phyloP scores from a whole-genome alignment of 2,113 vertebrate species.

The Ranitomeya imitator region DNA sequence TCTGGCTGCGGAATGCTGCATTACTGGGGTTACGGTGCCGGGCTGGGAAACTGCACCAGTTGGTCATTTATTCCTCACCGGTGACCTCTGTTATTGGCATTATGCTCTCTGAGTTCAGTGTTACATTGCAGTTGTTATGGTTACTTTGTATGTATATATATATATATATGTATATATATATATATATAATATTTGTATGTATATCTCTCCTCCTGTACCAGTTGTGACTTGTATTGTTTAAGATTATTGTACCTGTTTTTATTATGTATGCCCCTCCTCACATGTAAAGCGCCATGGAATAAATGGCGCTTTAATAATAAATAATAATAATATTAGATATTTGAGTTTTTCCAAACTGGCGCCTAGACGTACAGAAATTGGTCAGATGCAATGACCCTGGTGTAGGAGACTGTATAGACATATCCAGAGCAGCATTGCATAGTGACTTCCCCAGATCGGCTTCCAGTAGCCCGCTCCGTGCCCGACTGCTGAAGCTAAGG shows the following conservation, averaged over 20 bases:
- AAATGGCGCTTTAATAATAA: no score
- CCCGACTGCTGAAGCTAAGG: constrained; percentile 6
- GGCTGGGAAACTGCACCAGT: background rate
- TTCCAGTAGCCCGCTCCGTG: background rate
- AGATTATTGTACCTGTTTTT: no score
- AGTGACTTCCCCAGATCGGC: background rate
- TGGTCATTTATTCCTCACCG: background rate
- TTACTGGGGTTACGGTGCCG: background rate
- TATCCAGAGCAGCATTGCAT: background rate
- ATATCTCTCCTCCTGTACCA: no score
- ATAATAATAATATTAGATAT: no score
- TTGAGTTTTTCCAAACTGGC: no score
- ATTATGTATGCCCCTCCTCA: no score
- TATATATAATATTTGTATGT: no score
- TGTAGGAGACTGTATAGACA: background rate
- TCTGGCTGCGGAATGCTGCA: constrained; percentile 16
- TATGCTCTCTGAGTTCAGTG: background rate
- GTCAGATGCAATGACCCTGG: background rate
- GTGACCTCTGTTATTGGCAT: background rate
- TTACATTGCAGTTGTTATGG: background rate
- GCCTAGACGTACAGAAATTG: background rate
- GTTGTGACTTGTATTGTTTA: no score
- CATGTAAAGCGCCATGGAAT: no score
- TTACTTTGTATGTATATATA: no score
- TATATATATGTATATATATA: no score